Evolutionary conservation across 2,888 invertebrate species (phyloP).

Genomic region (Pterostichus madidus): DNA sequence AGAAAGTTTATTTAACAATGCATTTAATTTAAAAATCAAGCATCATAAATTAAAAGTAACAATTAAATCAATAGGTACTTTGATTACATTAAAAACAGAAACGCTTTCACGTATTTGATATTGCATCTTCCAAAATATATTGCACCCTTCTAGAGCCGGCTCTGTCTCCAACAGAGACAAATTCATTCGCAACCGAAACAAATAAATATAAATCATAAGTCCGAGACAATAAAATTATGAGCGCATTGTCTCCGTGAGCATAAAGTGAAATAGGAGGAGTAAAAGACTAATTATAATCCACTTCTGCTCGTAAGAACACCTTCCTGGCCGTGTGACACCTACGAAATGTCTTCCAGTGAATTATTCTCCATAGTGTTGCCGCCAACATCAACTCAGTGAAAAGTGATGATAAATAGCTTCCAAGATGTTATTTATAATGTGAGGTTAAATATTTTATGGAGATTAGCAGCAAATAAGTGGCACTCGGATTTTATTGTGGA

Average conservation of each 20-base stretch:
- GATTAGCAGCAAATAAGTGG: constrained; percentile 35
- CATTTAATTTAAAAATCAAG: too few relatives aligned
- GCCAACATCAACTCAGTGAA: constrained; percentile 14
- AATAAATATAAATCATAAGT: constrained; percentile 30
- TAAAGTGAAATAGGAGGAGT: constrained; percentile 42
- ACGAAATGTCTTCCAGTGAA: constrained; percentile 23
- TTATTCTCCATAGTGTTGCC: constrained; percentile 30
- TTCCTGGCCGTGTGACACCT: constrained; percentile 17
- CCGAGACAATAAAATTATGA: constrained; percentile 25
- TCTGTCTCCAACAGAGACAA: neutral
- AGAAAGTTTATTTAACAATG: too few relatives aligned
- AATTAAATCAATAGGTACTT: too few relatives aligned
- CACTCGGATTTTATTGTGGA: neutral
- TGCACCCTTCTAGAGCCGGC: too few relatives aligned
- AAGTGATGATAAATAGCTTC: constrained; percentile 18
- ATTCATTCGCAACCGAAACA: constrained; percentile 12
- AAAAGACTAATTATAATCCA: constrained; percentile 32
- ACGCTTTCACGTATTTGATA: too few relatives aligned
- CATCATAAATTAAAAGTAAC: too few relatives aligned
- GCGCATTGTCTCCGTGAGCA: neutral
- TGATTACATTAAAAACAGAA: too few relatives aligned
- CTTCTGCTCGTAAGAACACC: constrained; percentile 36
- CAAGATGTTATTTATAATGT: constrained; percentile 16
- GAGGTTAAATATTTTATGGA: constrained; percentile 27
- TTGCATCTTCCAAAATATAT: neutral